Evolutionary conservation across 2,797 vertebrate species (phyloP).

Genomic region (Eidolon dupreanum): DNA sequence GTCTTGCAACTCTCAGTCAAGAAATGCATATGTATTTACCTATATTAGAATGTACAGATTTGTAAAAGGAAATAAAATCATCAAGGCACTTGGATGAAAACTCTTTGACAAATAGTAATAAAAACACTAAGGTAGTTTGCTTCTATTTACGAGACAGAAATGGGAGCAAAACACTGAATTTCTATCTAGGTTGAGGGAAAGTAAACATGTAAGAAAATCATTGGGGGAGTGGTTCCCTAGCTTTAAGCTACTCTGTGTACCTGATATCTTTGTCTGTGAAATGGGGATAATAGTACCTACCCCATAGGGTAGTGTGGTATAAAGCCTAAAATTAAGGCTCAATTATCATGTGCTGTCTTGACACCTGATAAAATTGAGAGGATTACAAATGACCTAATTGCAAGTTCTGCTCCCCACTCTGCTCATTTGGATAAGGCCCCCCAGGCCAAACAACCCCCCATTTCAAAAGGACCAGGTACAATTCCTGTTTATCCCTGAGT

Average conservation of each 20-base stretch:
- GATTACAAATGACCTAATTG: background rate
- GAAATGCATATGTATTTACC: background rate
- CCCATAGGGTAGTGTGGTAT: background rate
- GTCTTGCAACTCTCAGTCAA: background rate
- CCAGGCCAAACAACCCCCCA: background rate
- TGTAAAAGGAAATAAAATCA: background rate
- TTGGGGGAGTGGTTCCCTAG: background rate
- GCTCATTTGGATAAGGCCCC: background rate
- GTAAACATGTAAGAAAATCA: background rate
- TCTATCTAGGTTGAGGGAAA: background rate
- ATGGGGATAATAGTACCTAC: background rate
- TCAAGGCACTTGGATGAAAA: constrained; percentile 23
- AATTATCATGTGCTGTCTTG: background rate
- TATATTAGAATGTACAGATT: background rate
- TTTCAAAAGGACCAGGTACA: background rate
- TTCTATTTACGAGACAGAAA: background rate
- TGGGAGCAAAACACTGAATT: background rate
- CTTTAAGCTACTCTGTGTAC: background rate
- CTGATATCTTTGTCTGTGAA: background rate
- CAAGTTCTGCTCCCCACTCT: background rate
- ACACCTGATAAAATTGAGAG: background rate
- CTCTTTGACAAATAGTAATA: background rate
- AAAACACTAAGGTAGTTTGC: background rate
- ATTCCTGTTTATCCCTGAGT: background rate
- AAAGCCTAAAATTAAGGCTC: background rate